Evolutionary conservation across 1,140 invertebrate species (phyloP).

Genomic region (Papilio helenus): DNA sequence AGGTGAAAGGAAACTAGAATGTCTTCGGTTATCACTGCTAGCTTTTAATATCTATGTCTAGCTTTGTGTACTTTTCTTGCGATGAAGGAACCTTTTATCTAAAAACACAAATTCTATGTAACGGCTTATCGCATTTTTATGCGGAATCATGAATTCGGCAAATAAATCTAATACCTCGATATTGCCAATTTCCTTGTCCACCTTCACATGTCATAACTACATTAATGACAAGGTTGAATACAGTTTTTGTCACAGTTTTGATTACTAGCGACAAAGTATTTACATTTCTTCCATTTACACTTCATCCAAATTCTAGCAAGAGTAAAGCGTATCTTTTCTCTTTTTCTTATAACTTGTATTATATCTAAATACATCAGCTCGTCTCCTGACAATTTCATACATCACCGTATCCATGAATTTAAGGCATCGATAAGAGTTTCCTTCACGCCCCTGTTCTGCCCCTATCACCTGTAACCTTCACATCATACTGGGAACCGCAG

Average conservation of each 20-base stretch:
- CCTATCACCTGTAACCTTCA: conserved; percentile 54
- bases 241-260: conserved; percentile 24
- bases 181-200: conserved; percentile 29
- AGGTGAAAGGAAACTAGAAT: conserved; percentile 68
- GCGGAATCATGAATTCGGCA: neutral
- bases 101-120: neutral
- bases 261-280: neutral
- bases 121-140: neutral
- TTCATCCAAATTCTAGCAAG: neutral
- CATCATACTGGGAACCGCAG: conserved; percentile 67
- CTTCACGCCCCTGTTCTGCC: conserved; percentile 70
- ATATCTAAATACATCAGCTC: neutral
- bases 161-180: conserved; percentile 13
- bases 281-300: neutral
- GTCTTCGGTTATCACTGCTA: conserved; percentile 63
- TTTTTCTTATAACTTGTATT: neutral
- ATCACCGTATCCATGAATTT: neutral
- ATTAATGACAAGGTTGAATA: conserved; percentile 15
- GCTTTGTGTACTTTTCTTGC: conserved; percentile 69
- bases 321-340: neutral
- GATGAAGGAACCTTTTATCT: conserved; percentile 68
- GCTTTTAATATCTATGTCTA: conserved; percentile 74
- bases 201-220: conserved; percentile 20
- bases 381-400: neutral
- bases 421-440: conserved; percentile 59